Percentiles rank a stretch among this genome's conserved stretches.
These are phyloP conservation scores for Eurystomus glaucurus DNA, from an alignment of 2,797 vertebrate genomes.

Conservation along the genomic window DNA sequence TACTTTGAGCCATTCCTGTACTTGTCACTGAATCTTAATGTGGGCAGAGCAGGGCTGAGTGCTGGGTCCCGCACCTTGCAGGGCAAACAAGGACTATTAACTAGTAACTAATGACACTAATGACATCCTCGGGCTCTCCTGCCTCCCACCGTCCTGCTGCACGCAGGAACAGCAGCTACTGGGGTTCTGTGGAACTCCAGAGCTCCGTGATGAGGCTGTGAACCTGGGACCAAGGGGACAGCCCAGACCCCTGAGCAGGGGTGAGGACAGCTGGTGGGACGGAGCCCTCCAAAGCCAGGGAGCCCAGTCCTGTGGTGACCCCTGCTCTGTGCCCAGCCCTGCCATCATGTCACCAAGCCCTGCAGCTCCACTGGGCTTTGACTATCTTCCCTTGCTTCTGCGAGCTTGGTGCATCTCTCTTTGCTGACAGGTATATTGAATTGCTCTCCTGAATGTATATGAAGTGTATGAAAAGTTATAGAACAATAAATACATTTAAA, in stretches of 20 bases:
- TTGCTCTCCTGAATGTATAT: not conserved
- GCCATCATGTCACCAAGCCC: rapidly evolving
- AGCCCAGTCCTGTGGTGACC: rapidly evolving
- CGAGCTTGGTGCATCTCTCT: rapidly evolving
- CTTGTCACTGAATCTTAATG: not conserved
- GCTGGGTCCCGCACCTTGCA: not conserved
- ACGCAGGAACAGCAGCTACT: rapidly evolving
- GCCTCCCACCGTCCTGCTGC: rapidly evolving
- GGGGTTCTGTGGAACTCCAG: rapidly evolving
- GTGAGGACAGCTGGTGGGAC: rapidly evolving
- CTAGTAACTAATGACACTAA: not conserved
- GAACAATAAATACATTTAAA: slow-evolving; percentile 55
- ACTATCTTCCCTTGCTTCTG: not conserved
- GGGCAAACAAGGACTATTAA: not conserved
- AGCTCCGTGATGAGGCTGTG: rapidly evolving
- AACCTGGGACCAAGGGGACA: not conserved
- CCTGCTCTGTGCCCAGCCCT: not conserved
- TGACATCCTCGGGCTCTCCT: not conserved
- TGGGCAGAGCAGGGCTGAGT: not conserved
- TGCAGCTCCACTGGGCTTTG: not conserved
- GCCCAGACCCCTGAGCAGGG: not conserved
- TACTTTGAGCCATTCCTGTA: not conserved
- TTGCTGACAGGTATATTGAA: not conserved
- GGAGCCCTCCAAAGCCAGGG: not conserved
- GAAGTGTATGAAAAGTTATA: slow-evolving; percentile 1